Base-by-base conservation (phyloP, 2,888 invertebrate genomes). In the Julus scandinavius region DNA sequence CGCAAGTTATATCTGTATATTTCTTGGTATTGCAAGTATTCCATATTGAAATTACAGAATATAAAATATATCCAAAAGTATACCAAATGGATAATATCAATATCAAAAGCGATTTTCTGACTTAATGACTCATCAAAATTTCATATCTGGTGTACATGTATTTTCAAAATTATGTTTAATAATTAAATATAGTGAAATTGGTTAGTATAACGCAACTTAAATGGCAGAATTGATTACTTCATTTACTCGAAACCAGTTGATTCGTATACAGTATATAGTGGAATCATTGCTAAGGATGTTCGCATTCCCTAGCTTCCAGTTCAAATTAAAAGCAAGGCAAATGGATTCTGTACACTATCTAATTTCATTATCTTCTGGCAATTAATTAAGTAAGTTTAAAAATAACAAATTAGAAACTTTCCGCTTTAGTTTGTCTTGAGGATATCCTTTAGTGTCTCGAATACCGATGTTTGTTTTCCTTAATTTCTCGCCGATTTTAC, bases 281-380 rank as follows among this genome's bases (percentile, higher is more conserved):
- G 29, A 29, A 29, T 29, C 29, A 29, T 29, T 1, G 29, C 29
- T 29, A 72, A 29, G 63, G 6, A n/a, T 20, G 20, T 7, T 11
- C 9, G 63, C 11, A 80, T 80, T 80, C 38, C 38, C 80, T 38
- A 38, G 38, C 38, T 80, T 80, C 11, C 13, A 80, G 15, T 80
- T 13, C 11, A 38, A 72, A 38, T 80, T 80, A 80, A 80, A 80
- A 15, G 80, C 38, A 38, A 29, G 38, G 20, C 29, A 80, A 80
- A 80, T 80, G 9, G 38, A 45, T 54, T 54, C 54, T 17, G 80
- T 80, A 38, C 38, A 38, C 80, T 9, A 29, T 80, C 80, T 80
- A 80, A 80, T 72, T 72, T 72, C 5, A 72, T 80, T 80, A 80
- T 38, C 80, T 80, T 80, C 80, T 38, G 13, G 80, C 80, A 80